Evolutionary conservation across 2,888 invertebrate genomes (phyloP).

Genomic region (Erebia epiphron): DNA sequence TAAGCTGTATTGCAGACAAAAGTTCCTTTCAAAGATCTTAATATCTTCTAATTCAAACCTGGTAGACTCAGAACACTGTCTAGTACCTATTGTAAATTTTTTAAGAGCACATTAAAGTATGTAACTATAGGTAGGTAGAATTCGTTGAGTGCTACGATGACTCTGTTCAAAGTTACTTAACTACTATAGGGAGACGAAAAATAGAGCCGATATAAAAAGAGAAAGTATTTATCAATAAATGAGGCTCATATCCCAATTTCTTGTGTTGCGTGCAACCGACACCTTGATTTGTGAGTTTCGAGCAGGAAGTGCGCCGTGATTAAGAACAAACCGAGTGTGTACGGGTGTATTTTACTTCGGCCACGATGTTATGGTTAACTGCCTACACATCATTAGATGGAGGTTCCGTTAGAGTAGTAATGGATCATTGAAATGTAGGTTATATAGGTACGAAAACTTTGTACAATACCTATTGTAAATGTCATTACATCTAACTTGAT

Average conservation of each 20-base stretch:
- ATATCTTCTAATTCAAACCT: no score
- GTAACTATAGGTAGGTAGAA: neutral
- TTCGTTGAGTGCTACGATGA: neutral
- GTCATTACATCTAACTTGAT: conserved; percentile 5
- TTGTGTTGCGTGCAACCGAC: conserved; percentile 29
- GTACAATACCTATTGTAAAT: conserved; percentile 4
- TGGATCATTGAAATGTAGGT: conserved; percentile 11
- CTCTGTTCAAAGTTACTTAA: neutral
- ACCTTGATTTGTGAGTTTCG: conserved; percentile 36
- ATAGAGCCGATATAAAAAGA: conserved; percentile 26
- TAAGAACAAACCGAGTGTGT: conserved; percentile 25
- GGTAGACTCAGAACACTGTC: no score
- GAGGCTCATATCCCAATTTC: conserved; percentile 32
- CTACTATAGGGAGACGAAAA: neutral
- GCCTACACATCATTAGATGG: conserved; percentile 23
- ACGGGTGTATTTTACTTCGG: conserved; percentile 27
- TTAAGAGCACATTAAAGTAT: no score
- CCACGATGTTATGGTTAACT: conserved; percentile 26
- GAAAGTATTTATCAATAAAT: conserved; percentile 32
- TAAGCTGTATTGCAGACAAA: no score
- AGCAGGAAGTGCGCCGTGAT: conserved; percentile 31
- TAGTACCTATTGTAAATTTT: no score
- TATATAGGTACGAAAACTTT: conserved; percentile 16
- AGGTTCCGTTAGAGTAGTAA: conserved; percentile 18
- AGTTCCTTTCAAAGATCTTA: no score